A percentile compares a stretch with the other conserved stretches of the same genome.
Evolutionary conservation across 1,140 invertebrate species (phyloP).

Genomic region (Octopus bimaculoides): DNA sequence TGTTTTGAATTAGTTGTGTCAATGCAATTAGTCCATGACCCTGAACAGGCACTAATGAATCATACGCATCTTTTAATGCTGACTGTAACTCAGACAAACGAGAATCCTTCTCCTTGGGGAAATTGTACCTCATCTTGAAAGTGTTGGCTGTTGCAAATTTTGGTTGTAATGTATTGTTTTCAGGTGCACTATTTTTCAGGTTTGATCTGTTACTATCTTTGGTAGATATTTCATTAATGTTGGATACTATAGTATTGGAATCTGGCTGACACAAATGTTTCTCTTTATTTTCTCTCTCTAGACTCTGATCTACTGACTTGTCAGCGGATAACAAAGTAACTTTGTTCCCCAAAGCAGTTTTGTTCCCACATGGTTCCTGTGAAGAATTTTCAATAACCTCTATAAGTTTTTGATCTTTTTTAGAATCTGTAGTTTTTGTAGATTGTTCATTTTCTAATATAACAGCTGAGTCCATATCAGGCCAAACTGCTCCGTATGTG

Average conservation of each 20-base stretch:
- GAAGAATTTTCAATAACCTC: not conserved
- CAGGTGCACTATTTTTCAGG: constrained; percentile 6
- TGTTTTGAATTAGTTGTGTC: constrained; percentile 69
- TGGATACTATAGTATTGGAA: not conserved
- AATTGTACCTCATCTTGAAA: not conserved
- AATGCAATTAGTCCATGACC: constrained; percentile 76
- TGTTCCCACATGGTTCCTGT: not conserved
- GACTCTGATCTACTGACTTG: too few species aligned
- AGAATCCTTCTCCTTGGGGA: not conserved
- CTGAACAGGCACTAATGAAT: constrained; percentile 74
- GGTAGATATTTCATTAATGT: not conserved
- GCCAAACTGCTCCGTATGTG: constrained; percentile 53
- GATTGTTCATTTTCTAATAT: not conserved
- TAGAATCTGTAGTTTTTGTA: not conserved
- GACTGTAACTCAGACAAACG: constrained; percentile 18
- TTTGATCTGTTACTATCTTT: not conserved
- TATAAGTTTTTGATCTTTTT: not conserved
- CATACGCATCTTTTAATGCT: constrained; percentile 68
- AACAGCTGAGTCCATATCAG: not conserved
- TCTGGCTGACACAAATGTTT: constrained; percentile 4
- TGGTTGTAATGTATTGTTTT: not conserved
- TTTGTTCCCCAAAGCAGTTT: not conserved
- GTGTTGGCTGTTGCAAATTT: not conserved
- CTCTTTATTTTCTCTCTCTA: not conserved
- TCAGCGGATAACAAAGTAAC: not conserved